Evolutionary conservation across 2,888 invertebrate genomes (phyloP).

Genomic region (Cosmopolites sordidus): DNA sequence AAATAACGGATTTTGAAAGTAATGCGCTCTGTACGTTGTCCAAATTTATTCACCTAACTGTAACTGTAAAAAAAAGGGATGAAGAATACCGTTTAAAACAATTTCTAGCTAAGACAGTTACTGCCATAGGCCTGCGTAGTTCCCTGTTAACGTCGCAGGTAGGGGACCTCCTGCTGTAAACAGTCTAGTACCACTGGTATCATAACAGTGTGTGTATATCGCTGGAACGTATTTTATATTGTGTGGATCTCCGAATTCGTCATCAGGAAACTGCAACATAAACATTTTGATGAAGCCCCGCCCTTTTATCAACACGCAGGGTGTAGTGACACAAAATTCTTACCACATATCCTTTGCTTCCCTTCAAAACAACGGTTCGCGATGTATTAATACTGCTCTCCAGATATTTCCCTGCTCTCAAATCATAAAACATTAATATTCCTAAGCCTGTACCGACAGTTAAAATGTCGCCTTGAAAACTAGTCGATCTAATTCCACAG

Average conservation of each 20-base stretch:
- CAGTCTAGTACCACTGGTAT: slow-evolving; percentile 82
- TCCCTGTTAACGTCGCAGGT: slow-evolving; percentile 85
- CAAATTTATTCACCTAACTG: too few species aligned
- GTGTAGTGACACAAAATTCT: too few species aligned
- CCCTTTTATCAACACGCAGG: not conserved
- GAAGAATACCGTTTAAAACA: too few species aligned
- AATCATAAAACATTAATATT: slow-evolving; percentile 88
- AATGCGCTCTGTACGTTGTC: too few species aligned
- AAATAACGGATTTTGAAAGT: too few species aligned
- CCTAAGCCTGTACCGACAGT: slow-evolving; percentile 93
- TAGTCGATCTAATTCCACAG: slow-evolving; percentile 87
- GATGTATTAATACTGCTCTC: slow-evolving; percentile 88
- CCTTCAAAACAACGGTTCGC: slow-evolving; percentile 80
- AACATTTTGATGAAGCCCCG: too few species aligned
- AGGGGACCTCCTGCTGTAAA: slow-evolving; percentile 95
- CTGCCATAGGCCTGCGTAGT: slow-evolving; percentile 94
- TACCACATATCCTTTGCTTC: slow-evolving; percentile 86
- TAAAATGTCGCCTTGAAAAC: slow-evolving; percentile 83
- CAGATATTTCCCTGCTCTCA: slow-evolving; percentile 84
- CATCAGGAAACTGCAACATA: slow-evolving; percentile 67
- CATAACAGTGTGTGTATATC: slow-evolving; percentile 95
- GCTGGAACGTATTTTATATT: slow-evolving; percentile 87
- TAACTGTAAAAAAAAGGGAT: too few species aligned
- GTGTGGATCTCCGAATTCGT: slow-evolving; percentile 80
- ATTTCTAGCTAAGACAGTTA: slow-evolving; percentile 41